These are phyloP conservation scores for Perccottus glenii DNA, from an alignment of 2,113 vertebrate species.

Conservation along the genomic window DNA sequence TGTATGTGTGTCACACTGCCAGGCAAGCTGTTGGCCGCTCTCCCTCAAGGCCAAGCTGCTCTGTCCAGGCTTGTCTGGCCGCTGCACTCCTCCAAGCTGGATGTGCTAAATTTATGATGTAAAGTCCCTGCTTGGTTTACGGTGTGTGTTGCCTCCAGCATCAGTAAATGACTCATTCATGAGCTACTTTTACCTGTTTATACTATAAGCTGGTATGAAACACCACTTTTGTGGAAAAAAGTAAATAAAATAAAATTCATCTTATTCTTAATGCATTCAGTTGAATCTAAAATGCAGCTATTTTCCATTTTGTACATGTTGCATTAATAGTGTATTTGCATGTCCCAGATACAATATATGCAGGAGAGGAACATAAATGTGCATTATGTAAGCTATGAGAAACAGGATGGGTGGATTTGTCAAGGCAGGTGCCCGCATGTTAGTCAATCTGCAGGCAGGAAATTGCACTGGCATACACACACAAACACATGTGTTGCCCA, in stretches of 20 bases:
- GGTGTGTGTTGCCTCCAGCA: conserved; percentile 52
- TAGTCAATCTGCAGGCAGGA: conserved; percentile 70
- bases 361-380: conserved; percentile 6
- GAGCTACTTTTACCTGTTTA: conserved; percentile 26
- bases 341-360: not conserved
- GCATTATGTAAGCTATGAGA: conserved; percentile 47
- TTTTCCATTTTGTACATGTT: conserved; percentile 1
- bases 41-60: conserved; percentile 51
- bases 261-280: not conserved
- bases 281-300: not conserved
- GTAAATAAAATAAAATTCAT: not conserved
- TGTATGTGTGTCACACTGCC: conserved; percentile 32
- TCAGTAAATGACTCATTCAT: conserved; percentile 60
- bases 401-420: conserved; percentile 77
- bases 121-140: conserved; percentile 50
- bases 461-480: conserved; percentile 70
- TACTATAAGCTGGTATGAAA: conserved; percentile 34
- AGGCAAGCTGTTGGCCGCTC: conserved; percentile 40
- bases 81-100: conserved; percentile 25
- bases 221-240: conserved; percentile 12
- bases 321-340: conserved; percentile 7
- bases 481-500: conserved; percentile 45
- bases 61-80: conserved; percentile 60
- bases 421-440: conserved; percentile 72
- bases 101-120: conserved; percentile 42